Percentiles rank a stretch among this genome's conserved stretches.
phyloP scores from a whole-genome alignment of 2,888 invertebrate genomes.

The Dolichomitus sp. region DNA sequence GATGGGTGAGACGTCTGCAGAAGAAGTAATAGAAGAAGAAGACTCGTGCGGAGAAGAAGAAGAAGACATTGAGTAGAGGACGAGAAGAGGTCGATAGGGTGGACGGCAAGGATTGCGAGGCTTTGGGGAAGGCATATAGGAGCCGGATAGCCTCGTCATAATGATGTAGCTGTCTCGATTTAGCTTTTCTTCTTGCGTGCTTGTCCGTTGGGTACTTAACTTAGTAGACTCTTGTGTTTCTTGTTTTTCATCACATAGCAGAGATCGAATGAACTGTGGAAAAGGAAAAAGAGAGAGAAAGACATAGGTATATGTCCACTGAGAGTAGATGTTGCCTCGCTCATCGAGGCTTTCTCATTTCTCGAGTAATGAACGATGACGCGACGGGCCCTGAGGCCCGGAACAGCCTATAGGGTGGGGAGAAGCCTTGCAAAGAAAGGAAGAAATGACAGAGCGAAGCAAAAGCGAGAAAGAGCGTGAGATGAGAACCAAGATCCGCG shows the following conservation, averaged over 20 bases:
- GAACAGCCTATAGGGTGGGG: conserved; percentile 1
- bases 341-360: conserved; percentile 59
- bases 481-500: conserved; percentile 66
- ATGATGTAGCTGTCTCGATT: conserved; percentile 79
- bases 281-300: background rate
- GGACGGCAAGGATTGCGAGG: conserved; percentile 39
- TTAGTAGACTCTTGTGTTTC: conserved; percentile 69
- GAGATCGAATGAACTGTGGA: conserved; percentile 24
- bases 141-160: conserved; percentile 71
- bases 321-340: background rate
- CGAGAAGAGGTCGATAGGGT: conserved; percentile 48
- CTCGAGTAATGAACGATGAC: conserved; percentile 61
- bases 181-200: conserved; percentile 73
- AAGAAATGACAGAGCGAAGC: conserved; percentile 51
- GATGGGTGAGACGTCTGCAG: conserved; percentile 42
- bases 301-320: background rate
- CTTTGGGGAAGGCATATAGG: conserved; percentile 45
- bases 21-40: conserved; percentile 28
- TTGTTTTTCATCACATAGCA: conserved; percentile 73
- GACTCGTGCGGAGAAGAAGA: background rate
- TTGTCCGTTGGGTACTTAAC: conserved; percentile 73
- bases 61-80: conserved; percentile 36
- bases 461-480: conserved; percentile 61
- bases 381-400: conserved; percentile 34
- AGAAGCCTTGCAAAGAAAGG: conserved; percentile 45